phyloP scores from a whole-genome alignment of 2,888 invertebrate genomes.

The Drosophila imparisetae region DNA sequence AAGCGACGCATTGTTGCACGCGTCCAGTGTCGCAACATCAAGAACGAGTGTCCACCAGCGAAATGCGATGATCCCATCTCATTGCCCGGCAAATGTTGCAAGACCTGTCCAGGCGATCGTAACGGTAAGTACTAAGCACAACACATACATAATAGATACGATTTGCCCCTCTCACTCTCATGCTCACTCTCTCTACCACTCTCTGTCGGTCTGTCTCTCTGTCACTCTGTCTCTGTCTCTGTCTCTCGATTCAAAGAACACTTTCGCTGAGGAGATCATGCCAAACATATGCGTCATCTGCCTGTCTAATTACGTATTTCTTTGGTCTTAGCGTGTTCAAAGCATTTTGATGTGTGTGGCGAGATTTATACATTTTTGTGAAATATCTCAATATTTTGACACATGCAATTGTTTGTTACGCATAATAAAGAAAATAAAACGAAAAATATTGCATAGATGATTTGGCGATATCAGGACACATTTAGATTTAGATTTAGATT shows the following conservation, averaged over 20 bases:
- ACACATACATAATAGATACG: neutral
- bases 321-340: slow-evolving; percentile 16
- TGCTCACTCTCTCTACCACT: neutral
- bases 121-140: slow-evolving; percentile 87
- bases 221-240: neutral
- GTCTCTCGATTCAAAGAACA: neutral
- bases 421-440: slow-evolving; percentile 39
- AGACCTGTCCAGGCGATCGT: slow-evolving; percentile 93
- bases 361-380: slow-evolving; percentile 53
- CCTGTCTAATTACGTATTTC: slow-evolving; percentile 3
- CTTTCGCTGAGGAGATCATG: slow-evolving; percentile 28
- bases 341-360: slow-evolving; percentile 8
- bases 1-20: slow-evolving; percentile 94
- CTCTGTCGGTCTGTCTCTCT: neutral
- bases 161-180: neutral
- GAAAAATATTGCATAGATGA: slow-evolving; percentile 43
- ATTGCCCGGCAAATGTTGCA: slow-evolving; percentile 94
- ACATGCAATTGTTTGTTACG: slow-evolving; percentile 65
- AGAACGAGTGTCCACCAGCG: slow-evolving; percentile 95
- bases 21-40: slow-evolving; percentile 95
- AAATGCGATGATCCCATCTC: slow-evolving; percentile 94
- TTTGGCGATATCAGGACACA: slow-evolving; percentile 23
- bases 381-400: slow-evolving; percentile 79
- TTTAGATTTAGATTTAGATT: slow-evolving; percentile 3
- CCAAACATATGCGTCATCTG: slow-evolving; percentile 54